A percentile compares a stretch with the other conserved stretches of the same genome.
These are phyloP conservation scores for Lytechinus pictus DNA, from an alignment of 35 echinoderm and acorn worm species.

Conservation along the genomic window DNA sequence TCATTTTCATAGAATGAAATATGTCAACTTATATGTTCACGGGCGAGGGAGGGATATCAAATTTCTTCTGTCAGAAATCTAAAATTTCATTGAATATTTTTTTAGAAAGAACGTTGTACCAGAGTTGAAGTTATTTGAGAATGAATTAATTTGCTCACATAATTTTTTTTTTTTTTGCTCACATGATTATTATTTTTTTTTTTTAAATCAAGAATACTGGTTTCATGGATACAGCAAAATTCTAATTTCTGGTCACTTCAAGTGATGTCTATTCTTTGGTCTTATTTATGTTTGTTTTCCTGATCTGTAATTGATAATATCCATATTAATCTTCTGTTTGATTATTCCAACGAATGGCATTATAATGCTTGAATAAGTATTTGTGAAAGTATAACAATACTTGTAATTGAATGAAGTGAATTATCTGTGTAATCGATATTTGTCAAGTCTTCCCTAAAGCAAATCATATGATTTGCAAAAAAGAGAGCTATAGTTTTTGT, in stretches of 20 bases:
- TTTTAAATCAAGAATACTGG: too few relatives aligned
- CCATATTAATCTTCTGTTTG: not conserved
- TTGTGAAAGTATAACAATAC: not conserved
- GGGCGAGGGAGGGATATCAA: too few relatives aligned
- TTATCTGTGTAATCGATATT: not conserved
- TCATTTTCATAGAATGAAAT: too few relatives aligned
- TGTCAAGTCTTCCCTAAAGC: not conserved
- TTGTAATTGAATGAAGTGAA: not conserved
- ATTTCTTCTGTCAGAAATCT: too few relatives aligned
- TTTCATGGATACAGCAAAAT: not conserved
- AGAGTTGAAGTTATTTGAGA: too few relatives aligned
- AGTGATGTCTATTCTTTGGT: not conserved
- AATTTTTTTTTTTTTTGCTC: too few relatives aligned
- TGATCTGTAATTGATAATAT: not conserved
- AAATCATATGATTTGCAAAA: not conserved
- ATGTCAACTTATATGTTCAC: too few relatives aligned
- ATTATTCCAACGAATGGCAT: not conserved
- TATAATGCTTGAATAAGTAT: not conserved
- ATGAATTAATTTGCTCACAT: too few relatives aligned
- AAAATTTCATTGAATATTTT: too few relatives aligned
- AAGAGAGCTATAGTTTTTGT: too few relatives aligned
- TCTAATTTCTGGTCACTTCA: not conserved
- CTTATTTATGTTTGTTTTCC: not conserved
- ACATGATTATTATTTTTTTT: too few relatives aligned
- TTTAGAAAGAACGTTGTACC: too few relatives aligned